These are phyloP conservation scores for Harpalus rubripes DNA, from an alignment of 2,888 invertebrate species.

Conservation along the genomic window DNA sequence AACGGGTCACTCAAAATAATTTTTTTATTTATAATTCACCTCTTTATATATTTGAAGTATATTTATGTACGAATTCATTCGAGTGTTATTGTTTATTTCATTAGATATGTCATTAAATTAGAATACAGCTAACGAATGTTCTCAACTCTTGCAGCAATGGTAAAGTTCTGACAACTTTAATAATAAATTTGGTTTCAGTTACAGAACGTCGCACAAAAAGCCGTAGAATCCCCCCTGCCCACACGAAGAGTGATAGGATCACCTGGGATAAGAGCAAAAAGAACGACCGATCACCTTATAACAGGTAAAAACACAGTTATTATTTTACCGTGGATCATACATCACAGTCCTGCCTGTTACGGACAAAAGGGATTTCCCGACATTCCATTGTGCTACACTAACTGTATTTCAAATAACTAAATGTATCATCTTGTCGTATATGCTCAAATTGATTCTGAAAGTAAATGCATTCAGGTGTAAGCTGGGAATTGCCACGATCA, in stretches of 20 bases:
- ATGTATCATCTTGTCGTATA: not conserved
- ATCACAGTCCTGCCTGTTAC: not conserved
- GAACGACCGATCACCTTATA: slow-evolving; percentile 71
- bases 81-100: no score
- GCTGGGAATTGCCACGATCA: not conserved
- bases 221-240: slow-evolving; percentile 27
- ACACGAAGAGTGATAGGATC: slow-evolving; percentile 8
- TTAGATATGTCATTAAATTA: no score
- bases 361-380: not conserved
- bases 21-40: no score
- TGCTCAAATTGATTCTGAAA: not conserved
- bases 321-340: not conserved
- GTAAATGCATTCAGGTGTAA: not conserved
- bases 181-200: slow-evolving; percentile 31
- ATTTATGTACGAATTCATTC: no score
- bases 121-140: no score
- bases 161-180: not conserved
- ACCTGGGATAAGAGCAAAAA: slow-evolving; percentile 68
- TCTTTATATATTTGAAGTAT: no score
- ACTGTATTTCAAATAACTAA: not conserved
- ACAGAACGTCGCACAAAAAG: slow-evolving; percentile 53
- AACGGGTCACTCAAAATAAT: no score
- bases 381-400: not conserved
- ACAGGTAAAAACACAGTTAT: slow-evolving; percentile 69
- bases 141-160: not conserved